Conservation (phyloP, 2,797 vertebrate species). For the Galaxias olidus region DNA sequence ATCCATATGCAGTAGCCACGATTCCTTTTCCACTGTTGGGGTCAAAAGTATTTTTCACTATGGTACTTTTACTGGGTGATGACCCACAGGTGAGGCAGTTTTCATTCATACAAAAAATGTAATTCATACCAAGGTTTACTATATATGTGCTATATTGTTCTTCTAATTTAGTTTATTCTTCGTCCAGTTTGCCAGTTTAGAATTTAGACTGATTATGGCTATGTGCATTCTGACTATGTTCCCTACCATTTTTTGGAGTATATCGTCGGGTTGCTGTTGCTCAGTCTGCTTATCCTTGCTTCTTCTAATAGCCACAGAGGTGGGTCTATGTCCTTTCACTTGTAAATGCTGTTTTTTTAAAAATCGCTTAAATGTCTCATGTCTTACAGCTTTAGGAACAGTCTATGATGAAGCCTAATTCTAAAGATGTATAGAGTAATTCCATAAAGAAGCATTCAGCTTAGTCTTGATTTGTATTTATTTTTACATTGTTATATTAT, state of each 20-base stretch:
- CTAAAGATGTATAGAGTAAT: too few relatives aligned
- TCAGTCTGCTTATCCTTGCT: slow-evolving; percentile 80
- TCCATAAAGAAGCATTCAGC: too few relatives aligned
- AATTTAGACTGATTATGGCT: too few relatives aligned
- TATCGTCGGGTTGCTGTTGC: slow-evolving; percentile 81
- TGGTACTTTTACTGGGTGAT: slow-evolving; percentile 71
- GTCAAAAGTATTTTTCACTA: slow-evolving; percentile 71
- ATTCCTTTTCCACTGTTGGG: slow-evolving; percentile 74
- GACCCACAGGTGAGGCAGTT: slow-evolving; percentile 72
- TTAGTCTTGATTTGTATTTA: too few relatives aligned
- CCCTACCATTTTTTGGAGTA: slow-evolving; percentile 78
- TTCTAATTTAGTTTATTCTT: slow-evolving; percentile 1
- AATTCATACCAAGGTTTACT: background rate
- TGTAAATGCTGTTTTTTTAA: too few relatives aligned
- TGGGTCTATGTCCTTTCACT: slow-evolving; percentile 63
- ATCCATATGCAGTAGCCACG: slow-evolving; percentile 72
- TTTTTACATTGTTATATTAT: too few relatives aligned
- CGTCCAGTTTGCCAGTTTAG: slow-evolving; percentile 82
- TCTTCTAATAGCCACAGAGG: slow-evolving; percentile 85
- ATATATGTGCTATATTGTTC: background rate
- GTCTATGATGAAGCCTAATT: too few relatives aligned
- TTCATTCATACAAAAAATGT: background rate
- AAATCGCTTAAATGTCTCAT: too few relatives aligned
- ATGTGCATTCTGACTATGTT: too few relatives aligned
- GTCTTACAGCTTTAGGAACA: too few relatives aligned